Evolutionary conservation across 2,888 invertebrate species (phyloP), one percentile per base, ranked within the genome.

Genomic region (Zygothrica quintamaculata): DNA sequence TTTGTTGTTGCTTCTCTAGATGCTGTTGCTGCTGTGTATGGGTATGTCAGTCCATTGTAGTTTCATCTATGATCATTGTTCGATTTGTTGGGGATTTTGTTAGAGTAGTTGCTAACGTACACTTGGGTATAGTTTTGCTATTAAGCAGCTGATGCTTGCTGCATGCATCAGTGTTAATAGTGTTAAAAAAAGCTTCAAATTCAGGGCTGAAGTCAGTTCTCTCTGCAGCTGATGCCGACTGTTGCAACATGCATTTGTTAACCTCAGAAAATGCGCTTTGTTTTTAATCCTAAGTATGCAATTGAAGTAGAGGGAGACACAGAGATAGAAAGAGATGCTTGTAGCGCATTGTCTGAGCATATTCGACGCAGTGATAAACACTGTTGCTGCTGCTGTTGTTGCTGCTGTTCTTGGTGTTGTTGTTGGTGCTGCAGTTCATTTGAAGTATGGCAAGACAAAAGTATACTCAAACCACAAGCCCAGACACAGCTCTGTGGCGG

Each of bases 21-120:
- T 40, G 7, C 5, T 22, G 36, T 9, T 42, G 39, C 29, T 44
- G 36, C 9, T 18, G 18, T 29, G 39, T 6, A 9, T 13, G 34
- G 9, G 3, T 6, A 16, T 57, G 52, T 46, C 70, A 74, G 69
- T 62, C 39, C 42, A 57, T 69, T 50, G 34, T 31, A 22, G 3
- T 22, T 67, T 59, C 18, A 18, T 39, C 52, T 31, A 58, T 55
- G 65, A 71, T 74, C 71, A 71, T 64, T 64, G 71, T 70, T 64
- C 56, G 67, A 70, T 68, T 68, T 69, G 34, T 34, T n/a, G 11
- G 13, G 11, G 15, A 26, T 37, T 50, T 31, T 25, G 43, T 42
- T 22, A 22, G 44, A 26, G 15, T n/a, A 46, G 29, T 47, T 16
- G 46, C 16, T 36, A 18, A 18, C 4, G 6, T 18, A 22, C 22